Evolutionary conservation across 2,888 invertebrate species (phyloP).

Genomic region (Caenorhabditis wallacei): DNA sequence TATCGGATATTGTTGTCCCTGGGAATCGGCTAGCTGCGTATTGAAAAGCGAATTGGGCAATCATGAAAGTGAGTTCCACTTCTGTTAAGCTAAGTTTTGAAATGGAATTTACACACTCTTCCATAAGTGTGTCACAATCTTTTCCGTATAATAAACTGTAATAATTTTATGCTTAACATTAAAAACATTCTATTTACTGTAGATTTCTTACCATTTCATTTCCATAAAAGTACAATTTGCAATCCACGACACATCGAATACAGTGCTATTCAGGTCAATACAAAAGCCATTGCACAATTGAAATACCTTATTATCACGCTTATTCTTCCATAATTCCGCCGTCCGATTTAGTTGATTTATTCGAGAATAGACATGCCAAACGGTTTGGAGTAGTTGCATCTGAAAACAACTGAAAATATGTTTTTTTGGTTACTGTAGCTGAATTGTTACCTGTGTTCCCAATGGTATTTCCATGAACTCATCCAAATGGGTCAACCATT

Average conservation of each 20-base stretch:
- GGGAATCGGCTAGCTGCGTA: constrained; percentile 38
- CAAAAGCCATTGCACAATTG: neutral
- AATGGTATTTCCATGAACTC: constrained; percentile 44
- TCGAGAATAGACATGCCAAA: constrained; percentile 42
- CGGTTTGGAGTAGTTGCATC: constrained; percentile 47
- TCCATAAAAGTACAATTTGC: constrained; percentile 4
- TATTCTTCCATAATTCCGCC: neutral
- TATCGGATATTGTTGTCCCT: constrained; percentile 18
- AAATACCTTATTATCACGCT: neutral
- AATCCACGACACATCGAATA: constrained; percentile 36
- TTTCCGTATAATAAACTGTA: too few species aligned
- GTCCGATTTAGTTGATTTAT: constrained; percentile 4
- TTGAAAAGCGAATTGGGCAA: constrained; percentile 53
- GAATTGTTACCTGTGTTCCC: constrained; percentile 37
- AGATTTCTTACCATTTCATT: neutral
- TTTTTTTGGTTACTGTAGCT: neutral
- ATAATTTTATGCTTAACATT: too few species aligned
- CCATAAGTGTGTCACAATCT: constrained; percentile 6
- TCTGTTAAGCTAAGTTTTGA: neutral
- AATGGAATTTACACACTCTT: constrained; percentile 1
- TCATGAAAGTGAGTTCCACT: constrained; percentile 63
- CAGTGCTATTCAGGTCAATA: neutral
- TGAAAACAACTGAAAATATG: too few species aligned
- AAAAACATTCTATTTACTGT: too few species aligned
- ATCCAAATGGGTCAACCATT: constrained; percentile 55